Evolutionary conservation across 2,113 vertebrate genomes (phyloP).

Genomic region (Phainopepla nitens): DNA sequence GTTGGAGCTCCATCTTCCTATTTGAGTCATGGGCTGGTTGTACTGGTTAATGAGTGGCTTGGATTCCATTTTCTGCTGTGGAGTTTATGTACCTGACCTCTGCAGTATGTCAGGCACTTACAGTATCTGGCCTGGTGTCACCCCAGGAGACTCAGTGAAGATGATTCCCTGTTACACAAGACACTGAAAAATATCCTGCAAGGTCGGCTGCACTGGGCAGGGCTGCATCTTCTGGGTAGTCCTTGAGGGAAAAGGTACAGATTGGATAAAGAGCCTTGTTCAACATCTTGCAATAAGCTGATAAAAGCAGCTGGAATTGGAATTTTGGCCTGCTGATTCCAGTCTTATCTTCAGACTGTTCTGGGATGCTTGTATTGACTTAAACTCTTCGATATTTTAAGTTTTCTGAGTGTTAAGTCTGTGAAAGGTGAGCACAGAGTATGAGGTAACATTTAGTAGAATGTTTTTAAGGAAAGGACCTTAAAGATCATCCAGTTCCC

Average conservation of each 20-base stretch:
- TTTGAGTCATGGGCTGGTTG: slow-evolving; percentile 48
- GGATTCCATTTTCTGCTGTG: background rate
- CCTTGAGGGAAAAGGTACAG: background rate
- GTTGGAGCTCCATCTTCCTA: background rate
- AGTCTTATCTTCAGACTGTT: background rate
- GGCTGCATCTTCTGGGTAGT: background rate
- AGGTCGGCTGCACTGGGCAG: background rate
- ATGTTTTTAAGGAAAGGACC: background rate
- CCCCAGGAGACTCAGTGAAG: background rate
- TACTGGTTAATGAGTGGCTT: slow-evolving; percentile 11
- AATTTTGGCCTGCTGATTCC: background rate
- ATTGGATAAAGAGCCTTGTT: background rate
- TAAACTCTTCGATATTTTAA: background rate
- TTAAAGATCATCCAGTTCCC: background rate
- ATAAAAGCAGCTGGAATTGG: background rate
- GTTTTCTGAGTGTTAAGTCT: background rate
- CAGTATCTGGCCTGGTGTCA: background rate
- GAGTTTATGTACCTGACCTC: slow-evolving; percentile 49
- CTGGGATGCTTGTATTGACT: background rate
- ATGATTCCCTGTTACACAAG: background rate
- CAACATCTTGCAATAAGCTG: background rate
- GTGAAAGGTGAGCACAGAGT: background rate
- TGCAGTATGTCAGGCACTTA: slow-evolving; percentile 20
- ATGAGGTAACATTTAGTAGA: background rate
- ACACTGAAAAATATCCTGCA: background rate